Percentiles rank a stretch among this genome's conserved stretches.
These are phyloP conservation scores for Drosophila formosana DNA, from an alignment of 2,888 invertebrate genomes.

Conservation along the genomic window DNA sequence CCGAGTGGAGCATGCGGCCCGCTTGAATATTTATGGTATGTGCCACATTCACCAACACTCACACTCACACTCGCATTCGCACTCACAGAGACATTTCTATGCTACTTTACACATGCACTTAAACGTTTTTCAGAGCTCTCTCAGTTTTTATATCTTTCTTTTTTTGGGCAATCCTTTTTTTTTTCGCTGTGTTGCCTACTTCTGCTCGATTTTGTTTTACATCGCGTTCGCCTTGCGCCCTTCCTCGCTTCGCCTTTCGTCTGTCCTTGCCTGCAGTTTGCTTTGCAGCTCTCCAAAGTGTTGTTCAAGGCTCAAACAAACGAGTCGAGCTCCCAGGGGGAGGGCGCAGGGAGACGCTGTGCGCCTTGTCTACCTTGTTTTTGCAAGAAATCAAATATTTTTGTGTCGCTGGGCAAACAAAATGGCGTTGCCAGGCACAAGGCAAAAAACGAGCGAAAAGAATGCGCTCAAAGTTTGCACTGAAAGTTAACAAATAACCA, in stretches of 20 bases:
- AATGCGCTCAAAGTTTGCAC: conserved; percentile 58
- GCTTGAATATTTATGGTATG: conserved; percentile 92
- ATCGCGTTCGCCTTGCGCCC: conserved; percentile 59
- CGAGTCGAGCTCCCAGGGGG: conserved; percentile 39
- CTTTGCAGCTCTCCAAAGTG: conserved; percentile 67
- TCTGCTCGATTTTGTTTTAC: conserved; percentile 70
- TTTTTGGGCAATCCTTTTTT: conserved; percentile 49
- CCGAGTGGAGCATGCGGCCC: conserved; percentile 89
- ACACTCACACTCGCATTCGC: conserved; percentile 13
- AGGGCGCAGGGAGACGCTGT: conserved; percentile 12
- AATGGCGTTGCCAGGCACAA: conserved; percentile 73
- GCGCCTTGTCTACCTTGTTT: conserved; percentile 65
- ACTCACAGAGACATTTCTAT: conserved; percentile 11
- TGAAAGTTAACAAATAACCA: conserved; percentile 49
- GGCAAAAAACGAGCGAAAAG: conserved; percentile 14
- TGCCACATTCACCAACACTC: conserved; percentile 58
- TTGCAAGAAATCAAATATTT: conserved; percentile 78
- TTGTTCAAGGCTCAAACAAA: conserved; percentile 71
- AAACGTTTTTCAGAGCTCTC: conserved; percentile 62
- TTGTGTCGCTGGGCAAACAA: conserved; percentile 78
- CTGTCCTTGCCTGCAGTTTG: conserved; percentile 54
- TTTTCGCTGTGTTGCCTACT: conserved; percentile 61
- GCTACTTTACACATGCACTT: conserved; percentile 76
- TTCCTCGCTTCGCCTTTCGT: background rate
- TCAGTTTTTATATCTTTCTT: conserved; percentile 38